These are phyloP conservation scores for Sebastes iracundus DNA, from an alignment of 2,797 vertebrate genomes.

Conservation along the genomic window DNA sequence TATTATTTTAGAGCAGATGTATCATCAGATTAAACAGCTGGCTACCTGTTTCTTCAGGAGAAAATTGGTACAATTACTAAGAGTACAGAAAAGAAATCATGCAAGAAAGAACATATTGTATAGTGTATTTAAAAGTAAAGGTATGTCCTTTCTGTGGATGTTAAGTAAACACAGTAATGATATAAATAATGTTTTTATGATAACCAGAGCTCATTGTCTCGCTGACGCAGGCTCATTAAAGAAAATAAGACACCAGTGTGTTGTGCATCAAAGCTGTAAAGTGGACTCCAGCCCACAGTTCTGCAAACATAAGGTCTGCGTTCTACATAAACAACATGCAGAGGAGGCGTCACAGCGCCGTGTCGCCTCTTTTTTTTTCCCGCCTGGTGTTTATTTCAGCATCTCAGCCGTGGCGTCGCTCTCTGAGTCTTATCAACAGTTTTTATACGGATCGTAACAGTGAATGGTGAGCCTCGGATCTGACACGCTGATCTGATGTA, in stretches of 20 bases:
- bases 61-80: background rate
- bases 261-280: background rate
- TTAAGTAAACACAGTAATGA: background rate
- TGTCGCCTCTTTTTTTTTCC: background rate
- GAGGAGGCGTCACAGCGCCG: slow-evolving; percentile 11
- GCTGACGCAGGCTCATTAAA: background rate
- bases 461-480: background rate
- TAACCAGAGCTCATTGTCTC: background rate
- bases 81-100: background rate
- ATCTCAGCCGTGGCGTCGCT: slow-evolving; percentile 1
- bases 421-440: slow-evolving; percentile 20
- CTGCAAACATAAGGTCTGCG: slow-evolving; percentile 14
- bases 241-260: background rate
- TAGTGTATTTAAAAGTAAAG: background rate
- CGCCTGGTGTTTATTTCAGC: slow-evolving; percentile 22
- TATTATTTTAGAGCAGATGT: background rate
- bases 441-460: background rate
- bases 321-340: slow-evolving; percentile 13
- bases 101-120: background rate
- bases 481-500: background rate
- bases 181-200: background rate
- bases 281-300: background rate
- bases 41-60: background rate
- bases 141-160: background rate
- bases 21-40: background rate